Evolutionary conservation across 2,113 vertebrate species (phyloP), one percentile per base, ranked within the genome.

Genomic region (Coregonus clupeaformis): DNA sequence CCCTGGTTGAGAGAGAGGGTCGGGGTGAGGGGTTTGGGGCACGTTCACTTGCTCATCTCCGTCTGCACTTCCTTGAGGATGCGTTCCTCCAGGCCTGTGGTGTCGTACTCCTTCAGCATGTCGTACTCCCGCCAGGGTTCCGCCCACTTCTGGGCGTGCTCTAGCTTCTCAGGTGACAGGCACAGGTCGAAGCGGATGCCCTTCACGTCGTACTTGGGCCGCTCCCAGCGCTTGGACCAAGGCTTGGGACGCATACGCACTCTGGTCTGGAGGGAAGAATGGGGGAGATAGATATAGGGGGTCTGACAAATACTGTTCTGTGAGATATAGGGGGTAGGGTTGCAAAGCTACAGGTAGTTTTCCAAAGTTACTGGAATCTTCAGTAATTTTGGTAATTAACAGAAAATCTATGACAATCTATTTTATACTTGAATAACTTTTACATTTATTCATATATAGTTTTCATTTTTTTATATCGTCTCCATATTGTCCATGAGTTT

Each of bases 181-280:
- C 63, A 85, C 4, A 92, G 84, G n/a, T n/a, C n/a, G n/a, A n/a
- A n/a, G 59, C 89, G 88, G 80, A 98, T 97, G 78, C 97, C 97
- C 90, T 95, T 91, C 82, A 98, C 78, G n/a, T 95, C 93, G 87
- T 91, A 98, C 59, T 94, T 90, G 0, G 97, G 95, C 6, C 95
- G 94, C 78, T 99, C 97, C 98, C 97, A 99, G 64, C 93, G 95
- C 90, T 98, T 98, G 65, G 96, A 97, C 98, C 97, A 99, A 0
- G 98, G 98, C 72, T 92, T 97, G 0, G 97, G 97, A 57, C 92
- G 96, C 98, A 99, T 99, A 89, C 72, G 94, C 11, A 98, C 98
- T 83, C 94, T 94, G 3, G 95, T 32, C 97, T 98, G 82, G 64
- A 20, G 55, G 73, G 32, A 36, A 36, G 32, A 36, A 36, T 36